Conservation (phyloP, 2,113 vertebrate species). For the Otis tarda region DNA sequence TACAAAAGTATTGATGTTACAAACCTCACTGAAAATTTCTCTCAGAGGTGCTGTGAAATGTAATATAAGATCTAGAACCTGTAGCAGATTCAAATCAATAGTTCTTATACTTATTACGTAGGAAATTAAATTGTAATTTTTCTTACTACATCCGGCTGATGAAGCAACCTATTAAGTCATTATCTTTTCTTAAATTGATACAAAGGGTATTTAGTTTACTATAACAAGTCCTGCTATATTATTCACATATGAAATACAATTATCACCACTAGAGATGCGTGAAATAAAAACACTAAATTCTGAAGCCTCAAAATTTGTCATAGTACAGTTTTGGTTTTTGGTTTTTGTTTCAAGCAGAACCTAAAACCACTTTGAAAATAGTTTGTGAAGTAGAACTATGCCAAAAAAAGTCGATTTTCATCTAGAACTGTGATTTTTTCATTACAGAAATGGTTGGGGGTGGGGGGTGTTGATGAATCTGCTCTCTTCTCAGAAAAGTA, state of each 20-base stretch:
- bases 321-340: background rate
- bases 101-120: background rate
- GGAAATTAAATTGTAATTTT: background rate
- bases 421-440: background rate
- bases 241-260: background rate
- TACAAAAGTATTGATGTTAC: background rate
- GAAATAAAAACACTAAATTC: background rate
- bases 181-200: background rate
- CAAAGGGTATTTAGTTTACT: background rate
- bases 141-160: background rate
- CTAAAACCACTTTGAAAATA: background rate
- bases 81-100: background rate
- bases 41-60: background rate
- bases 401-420: background rate
- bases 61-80: background rate
- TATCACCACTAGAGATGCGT: background rate
- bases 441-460: background rate
- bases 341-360: background rate
- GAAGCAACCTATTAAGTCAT: background rate
- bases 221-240: background rate
- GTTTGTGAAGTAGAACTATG: background rate
- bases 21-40: background rate
- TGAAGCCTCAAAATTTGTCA: background rate
- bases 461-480: background rate
- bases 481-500: background rate